phyloP scores from a whole-genome alignment of 1,140 invertebrate species.

The Macrosteles quadrilineatus region DNA sequence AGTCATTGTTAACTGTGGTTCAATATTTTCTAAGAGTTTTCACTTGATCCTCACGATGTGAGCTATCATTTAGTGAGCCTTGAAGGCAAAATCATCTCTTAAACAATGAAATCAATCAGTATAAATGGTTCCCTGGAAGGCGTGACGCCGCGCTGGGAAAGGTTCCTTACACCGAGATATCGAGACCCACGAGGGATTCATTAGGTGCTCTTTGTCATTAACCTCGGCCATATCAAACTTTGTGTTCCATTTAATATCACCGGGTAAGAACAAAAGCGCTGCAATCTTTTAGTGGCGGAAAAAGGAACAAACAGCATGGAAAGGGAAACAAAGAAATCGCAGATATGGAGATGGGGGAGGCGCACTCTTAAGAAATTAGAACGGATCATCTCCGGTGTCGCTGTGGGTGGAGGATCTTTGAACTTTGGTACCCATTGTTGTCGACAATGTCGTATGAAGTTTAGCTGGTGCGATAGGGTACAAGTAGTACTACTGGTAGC shows the following conservation, averaged over 20 bases:
- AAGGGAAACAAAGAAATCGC: constrained; percentile 4
- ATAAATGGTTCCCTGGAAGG: background rate
- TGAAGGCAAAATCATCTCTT: no score
- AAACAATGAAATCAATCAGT: constrained; percentile 9
- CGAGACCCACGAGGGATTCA: constrained; percentile 5
- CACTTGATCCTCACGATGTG: no score
- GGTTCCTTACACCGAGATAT: constrained; percentile 2
- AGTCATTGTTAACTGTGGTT: no score
- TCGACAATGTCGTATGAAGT: constrained; percentile 6
- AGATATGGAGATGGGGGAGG: background rate
- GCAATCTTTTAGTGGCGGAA: constrained; percentile 16
- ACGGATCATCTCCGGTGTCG: constrained; percentile 7
- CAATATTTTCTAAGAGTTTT: no score
- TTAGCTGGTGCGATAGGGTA: no score
- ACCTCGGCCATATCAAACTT: background rate
- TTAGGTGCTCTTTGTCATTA: constrained; percentile 14
- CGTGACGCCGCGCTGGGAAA: background rate
- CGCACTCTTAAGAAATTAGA: constrained; percentile 14
- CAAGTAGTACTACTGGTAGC: no score
- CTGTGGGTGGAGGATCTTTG: constrained; percentile 4
- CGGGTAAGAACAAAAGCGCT: constrained; percentile 7
- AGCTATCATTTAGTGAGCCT: background rate
- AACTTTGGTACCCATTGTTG: background rate
- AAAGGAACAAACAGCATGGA: constrained; percentile 16
- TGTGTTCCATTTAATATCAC: constrained; percentile 8